A percentile compares a stretch with the other conserved stretches of the same genome.
These are phyloP conservation scores for Harmothoe impar DNA, from an alignment of 2,888 invertebrate genomes.

Conservation along the genomic window DNA sequence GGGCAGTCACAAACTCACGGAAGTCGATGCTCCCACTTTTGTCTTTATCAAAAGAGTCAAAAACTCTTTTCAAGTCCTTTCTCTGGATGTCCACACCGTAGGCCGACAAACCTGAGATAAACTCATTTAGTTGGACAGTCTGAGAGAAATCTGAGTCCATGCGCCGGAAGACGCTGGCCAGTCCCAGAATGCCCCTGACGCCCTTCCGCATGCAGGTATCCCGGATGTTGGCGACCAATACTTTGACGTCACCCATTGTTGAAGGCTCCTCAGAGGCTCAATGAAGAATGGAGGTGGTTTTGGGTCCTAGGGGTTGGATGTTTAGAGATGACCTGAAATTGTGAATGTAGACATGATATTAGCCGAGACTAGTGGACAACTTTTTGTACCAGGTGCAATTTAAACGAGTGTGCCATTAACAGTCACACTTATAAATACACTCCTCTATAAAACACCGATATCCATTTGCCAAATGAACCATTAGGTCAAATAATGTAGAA, in stretches of 20 bases:
- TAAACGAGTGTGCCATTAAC: too few species aligned
- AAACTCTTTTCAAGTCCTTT: conserved; percentile 99
- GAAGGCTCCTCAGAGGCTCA: neutral
- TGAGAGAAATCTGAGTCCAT: conserved; percentile 65
- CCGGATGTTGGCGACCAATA: conserved; percentile 18
- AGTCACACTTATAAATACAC: too few species aligned
- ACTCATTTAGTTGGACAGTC: conserved; percentile 76
- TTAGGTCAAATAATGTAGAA: too few species aligned
- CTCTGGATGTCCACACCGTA: conserved; percentile 92
- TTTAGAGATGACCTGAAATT: too few species aligned
- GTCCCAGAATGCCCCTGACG: conserved; percentile 35
- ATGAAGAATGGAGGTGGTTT: too few species aligned
- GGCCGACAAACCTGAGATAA: conserved; percentile 38
- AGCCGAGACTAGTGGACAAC: too few species aligned
- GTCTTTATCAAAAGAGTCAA: conserved; percentile 98
- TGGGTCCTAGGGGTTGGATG: too few species aligned
- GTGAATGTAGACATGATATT: too few species aligned
- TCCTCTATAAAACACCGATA: too few species aligned
- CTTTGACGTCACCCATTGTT: neutral
- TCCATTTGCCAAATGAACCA: too few species aligned
- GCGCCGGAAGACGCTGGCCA: conserved; percentile 38
- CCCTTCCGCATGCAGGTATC: conserved; percentile 49
- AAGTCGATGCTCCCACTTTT: conserved; percentile 97
- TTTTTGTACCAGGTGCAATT: too few species aligned
- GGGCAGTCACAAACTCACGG: conserved; percentile 98